Conservation (phyloP, 2,797 vertebrate species). For the Aulostomus chinensis region DNA sequence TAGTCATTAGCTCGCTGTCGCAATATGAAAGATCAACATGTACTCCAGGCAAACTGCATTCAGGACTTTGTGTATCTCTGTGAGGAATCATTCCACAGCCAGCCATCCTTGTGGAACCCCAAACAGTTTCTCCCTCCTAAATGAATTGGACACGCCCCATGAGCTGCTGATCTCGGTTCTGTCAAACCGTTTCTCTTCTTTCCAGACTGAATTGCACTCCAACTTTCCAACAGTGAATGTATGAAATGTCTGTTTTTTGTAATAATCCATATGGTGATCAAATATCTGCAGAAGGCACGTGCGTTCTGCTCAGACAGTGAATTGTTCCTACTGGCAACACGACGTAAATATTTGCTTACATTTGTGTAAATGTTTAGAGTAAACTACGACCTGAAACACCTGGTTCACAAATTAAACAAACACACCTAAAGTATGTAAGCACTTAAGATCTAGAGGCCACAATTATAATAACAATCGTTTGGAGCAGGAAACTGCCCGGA, state of each 20-base stretch:
- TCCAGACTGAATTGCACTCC: background rate
- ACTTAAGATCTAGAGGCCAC: background rate
- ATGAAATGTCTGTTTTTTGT: no score
- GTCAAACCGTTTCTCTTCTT: slow-evolving; percentile 22
- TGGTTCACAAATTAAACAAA: no score
- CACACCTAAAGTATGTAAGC: background rate
- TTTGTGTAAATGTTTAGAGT: no score
- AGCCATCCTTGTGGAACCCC: slow-evolving; percentile 44
- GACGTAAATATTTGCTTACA: no score
- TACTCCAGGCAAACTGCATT: slow-evolving; percentile 39
- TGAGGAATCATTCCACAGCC: slow-evolving; percentile 36
- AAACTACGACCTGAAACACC: no score
- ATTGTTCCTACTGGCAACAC: no score
- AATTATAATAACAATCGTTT: no score
- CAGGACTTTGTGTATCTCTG: slow-evolving; percentile 30
- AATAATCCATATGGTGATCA: background rate
- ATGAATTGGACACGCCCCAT: slow-evolving; percentile 46
- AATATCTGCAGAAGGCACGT: slow-evolving; percentile 4
- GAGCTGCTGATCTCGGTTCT: slow-evolving; percentile 40
- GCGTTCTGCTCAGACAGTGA: background rate
- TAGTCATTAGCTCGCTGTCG: slow-evolving; percentile 48
- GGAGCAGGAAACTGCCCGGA: no score
- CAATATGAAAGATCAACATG: slow-evolving; percentile 43
- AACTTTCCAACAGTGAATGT: no score
- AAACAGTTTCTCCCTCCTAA: slow-evolving; percentile 52